Conservation (phyloP, 1,140 invertebrate genomes). For the Caenorhabditis latens region DNA sequence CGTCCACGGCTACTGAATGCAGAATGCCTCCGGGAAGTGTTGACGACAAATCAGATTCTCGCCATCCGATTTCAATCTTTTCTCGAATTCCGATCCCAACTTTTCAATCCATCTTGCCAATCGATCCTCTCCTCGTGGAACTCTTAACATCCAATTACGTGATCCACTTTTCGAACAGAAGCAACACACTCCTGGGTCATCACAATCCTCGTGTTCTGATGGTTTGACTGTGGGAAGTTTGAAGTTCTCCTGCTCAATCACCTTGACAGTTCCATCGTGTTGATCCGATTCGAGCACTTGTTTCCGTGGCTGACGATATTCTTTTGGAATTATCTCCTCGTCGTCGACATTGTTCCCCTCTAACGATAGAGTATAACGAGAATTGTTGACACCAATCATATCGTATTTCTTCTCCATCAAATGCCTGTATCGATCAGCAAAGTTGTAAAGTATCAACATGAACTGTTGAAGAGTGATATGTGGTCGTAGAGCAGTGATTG, state of each 20-base stretch:
- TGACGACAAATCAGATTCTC: not conserved
- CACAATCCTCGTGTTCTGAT: not conserved
- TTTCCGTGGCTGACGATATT: not conserved
- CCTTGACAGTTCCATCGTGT: slow-evolving; percentile 10
- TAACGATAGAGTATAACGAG: not conserved
- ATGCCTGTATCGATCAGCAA: not conserved
- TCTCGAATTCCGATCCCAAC: not conserved
- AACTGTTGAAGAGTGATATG: not conserved
- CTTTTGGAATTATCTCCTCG: not conserved
- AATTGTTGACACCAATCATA: not conserved
- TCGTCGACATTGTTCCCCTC: not conserved
- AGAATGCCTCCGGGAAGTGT: not conserved
- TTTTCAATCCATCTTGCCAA: slow-evolving; percentile 4
- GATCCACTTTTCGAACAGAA: not conserved
- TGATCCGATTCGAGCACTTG: not conserved
- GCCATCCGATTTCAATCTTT: not conserved
- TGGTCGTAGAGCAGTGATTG: not conserved
- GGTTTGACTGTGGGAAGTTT: not conserved
- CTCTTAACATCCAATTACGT: not conserved
- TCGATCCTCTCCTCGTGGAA: not conserved
- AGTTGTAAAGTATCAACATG: not conserved
- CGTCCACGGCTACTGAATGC: slow-evolving; percentile 15
- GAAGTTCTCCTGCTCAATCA: slow-evolving; percentile 22
- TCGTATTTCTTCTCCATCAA: not conserved
- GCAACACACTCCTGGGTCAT: not conserved